Percentiles rank a stretch among this genome's conserved stretches.
These are phyloP conservation scores for Mungos mungo DNA, from an alignment of 2,113 vertebrate species.

Conservation along the genomic window DNA sequence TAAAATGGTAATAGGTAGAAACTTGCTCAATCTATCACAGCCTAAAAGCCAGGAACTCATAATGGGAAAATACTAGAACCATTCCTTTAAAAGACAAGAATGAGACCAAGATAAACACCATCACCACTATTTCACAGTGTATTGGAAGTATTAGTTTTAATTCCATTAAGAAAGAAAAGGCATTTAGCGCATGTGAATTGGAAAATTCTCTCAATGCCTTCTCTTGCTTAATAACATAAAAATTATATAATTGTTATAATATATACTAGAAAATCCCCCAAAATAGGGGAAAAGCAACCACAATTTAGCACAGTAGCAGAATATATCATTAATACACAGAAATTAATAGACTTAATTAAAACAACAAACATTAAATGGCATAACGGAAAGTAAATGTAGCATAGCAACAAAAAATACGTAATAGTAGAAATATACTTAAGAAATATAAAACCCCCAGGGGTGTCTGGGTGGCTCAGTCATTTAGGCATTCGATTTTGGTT, in stretches of 20 bases:
- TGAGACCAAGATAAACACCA: not conserved
- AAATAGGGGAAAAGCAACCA: conserved; percentile 10
- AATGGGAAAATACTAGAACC: not conserved
- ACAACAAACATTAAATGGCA: not conserved
- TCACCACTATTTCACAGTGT: not conserved
- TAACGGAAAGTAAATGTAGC: not conserved
- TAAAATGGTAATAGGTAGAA: conserved; percentile 1
- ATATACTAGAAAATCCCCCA: not conserved
- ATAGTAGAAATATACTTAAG: not conserved
- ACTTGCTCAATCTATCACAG: not conserved
- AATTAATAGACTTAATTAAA: not conserved
- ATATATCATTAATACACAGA: not conserved
- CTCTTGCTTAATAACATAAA: conserved; percentile 14
- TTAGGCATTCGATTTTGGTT: no score
- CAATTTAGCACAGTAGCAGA: not conserved
- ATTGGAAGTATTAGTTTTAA: not conserved
- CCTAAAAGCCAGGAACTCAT: not conserved
- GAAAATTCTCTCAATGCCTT: not conserved
- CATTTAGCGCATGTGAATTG: not conserved
- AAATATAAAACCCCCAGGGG: not conserved
- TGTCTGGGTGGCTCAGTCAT: no score
- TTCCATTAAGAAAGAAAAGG: not conserved
- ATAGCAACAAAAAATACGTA: not conserved
- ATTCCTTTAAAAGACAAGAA: not conserved
- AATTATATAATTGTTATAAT: not conserved